Evolutionary conservation across 2,113 vertebrate genomes (phyloP), one percentile per base, ranked within the genome.

Genomic region (Heterotis niloticus): DNA sequence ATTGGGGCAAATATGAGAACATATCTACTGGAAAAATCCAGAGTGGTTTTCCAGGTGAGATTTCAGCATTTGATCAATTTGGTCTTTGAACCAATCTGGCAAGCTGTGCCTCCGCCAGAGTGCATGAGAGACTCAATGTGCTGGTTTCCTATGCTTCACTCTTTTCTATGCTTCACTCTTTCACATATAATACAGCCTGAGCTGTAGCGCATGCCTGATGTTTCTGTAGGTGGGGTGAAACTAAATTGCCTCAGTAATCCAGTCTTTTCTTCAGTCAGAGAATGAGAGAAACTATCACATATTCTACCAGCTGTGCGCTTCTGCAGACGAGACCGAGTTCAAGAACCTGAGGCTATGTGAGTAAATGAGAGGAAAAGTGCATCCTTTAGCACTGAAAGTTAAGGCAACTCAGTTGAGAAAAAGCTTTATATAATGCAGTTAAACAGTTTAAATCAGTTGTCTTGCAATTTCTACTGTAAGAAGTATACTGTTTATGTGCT

Each of bases 231-330:
- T 69, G 65, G 24, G 62, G 29, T 28, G 16, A 24, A 57, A 59
- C 52, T 57, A 29, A 24, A 17, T 66, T 75, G 44, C 54, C 54
- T 44, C 54, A 76, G 75, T 18, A 20, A 75, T 67, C 79, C 81
- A 64, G 29, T 85, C 66, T 82, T 65, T 86, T 80, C 86, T 88
- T 56, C 90, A 99, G 98, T 93, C 97, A 29, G 96, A 97, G 85
- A 95, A 96, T 72, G 98, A 99, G 88, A 91, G 97, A 79, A 99
- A 99, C 88, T 99, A 99, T 81, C 98, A 99, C 86, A 96, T 99
- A 84, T 99, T 99, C 90, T 99, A 99, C 85, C 98, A 99, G 84
- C 81, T 99, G 82, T 99, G 98, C 85, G 94, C 97, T 28, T 98
- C 94, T 79, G 95, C 96, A 34, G 82, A 86, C 68, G 90, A 92